Conservation (phyloP, 2,797 vertebrate species). For the Perodicticus potto region DNA sequence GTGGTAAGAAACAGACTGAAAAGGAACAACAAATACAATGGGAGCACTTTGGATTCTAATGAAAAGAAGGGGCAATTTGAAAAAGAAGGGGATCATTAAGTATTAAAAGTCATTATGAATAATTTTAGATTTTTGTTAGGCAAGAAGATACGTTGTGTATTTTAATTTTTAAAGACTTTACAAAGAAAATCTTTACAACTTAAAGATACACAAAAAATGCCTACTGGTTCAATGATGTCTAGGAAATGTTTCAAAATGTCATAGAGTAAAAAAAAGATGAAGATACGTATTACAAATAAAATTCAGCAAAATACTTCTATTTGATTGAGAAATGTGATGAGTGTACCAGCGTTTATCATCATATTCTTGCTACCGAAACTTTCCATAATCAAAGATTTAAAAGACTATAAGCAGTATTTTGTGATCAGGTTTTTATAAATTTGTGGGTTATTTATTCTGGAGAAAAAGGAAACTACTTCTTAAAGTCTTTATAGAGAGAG, state of each 20-base stretch:
- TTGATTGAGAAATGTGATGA: neutral
- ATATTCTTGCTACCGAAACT: neutral
- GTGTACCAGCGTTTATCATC: neutral
- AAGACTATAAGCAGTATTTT: neutral
- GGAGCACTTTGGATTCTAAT: neutral
- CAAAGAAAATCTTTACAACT: neutral
- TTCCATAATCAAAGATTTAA: neutral
- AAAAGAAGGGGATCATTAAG: neutral
- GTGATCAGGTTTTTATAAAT: neutral
- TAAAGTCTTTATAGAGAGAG: neutral
- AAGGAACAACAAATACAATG: neutral
- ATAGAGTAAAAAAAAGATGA: neutral
- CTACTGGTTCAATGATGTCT: neutral
- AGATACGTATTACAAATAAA: neutral
- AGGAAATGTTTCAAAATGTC: neutral
- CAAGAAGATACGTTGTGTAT: neutral
- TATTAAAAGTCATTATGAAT: neutral
- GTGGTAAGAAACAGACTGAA: neutral
- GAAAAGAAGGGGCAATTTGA: neutral
- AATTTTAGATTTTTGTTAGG: neutral
- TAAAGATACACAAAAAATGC: neutral
- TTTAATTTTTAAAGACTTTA: neutral
- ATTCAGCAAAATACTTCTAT: neutral
- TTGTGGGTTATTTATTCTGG: neutral
- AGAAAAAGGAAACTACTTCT: slow-evolving; percentile 9